Conservation (phyloP, 2,797 vertebrate species). For the Myotis planiceps region DNA sequence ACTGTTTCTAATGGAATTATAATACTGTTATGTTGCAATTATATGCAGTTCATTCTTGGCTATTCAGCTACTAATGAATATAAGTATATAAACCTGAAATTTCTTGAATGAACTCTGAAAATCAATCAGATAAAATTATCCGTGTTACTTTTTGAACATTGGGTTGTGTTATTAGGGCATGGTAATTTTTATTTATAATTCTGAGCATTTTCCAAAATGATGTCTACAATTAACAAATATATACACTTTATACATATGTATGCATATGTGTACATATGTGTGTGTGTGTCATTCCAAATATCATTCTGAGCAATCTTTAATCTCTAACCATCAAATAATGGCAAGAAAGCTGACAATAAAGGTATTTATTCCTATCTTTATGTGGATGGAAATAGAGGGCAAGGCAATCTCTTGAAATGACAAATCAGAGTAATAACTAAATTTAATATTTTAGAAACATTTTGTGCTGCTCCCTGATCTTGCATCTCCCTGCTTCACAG, state of each 20-base stretch:
- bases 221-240: neutral
- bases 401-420: slow-evolving; percentile 12
- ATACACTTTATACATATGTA: neutral
- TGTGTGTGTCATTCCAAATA: neutral
- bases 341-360: neutral
- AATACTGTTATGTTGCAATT: slow-evolving; percentile 61
- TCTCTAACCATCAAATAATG: neutral
- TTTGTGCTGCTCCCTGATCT: neutral
- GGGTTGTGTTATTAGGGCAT: neutral
- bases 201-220: slow-evolving; percentile 45
- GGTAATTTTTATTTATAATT: neutral
- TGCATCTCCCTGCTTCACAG: neutral
- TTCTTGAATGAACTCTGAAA: slow-evolving; percentile 52
- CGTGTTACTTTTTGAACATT: neutral
- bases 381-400: neutral
- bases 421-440: neutral
- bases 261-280: neutral
- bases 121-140: slow-evolving; percentile 44
- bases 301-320: neutral
- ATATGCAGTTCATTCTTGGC: slow-evolving; percentile 52
- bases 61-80: slow-evolving; percentile 44
- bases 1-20: slow-evolving; percentile 69
- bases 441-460: slow-evolving; percentile 42
- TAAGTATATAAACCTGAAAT: slow-evolving; percentile 18
- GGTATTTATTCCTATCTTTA: neutral